Percentiles rank a stretch among this genome's conserved stretches.
These are phyloP conservation scores for Bombus waltoni DNA, from an alignment of 1,140 invertebrate genomes.

Conservation along the genomic window DNA sequence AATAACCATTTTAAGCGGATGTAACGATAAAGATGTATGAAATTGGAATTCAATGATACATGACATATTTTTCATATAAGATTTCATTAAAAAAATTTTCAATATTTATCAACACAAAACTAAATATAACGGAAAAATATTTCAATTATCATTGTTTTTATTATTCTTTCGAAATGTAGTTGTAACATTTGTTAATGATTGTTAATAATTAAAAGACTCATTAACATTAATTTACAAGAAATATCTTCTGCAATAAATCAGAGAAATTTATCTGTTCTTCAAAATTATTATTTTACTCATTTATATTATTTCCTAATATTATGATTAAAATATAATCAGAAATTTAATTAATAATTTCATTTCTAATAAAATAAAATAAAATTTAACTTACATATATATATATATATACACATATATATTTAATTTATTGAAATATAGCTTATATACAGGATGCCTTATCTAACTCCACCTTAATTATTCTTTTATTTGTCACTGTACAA, in stretches of 20 bases:
- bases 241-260: not conserved
- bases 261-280: not conserved
- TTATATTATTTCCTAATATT: not conserved
- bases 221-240: not conserved
- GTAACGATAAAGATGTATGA: conserved; percentile 70
- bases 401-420: not conserved
- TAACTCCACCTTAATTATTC: no score
- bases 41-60: conserved; percentile 56
- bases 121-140: conserved; percentile 46
- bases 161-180: conserved; percentile 13
- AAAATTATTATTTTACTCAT: not conserved
- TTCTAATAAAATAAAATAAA: not conserved
- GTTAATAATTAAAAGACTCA: conserved; percentile 36
- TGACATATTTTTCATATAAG: conserved; percentile 55
- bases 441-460: not conserved
- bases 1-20: conserved; percentile 55
- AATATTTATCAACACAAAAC: not conserved
- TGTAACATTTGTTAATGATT: conserved; percentile 48
- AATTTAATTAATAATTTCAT: conserved; percentile 8
- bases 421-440: not conserved
- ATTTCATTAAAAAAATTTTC: not conserved
- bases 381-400: not conserved
- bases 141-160: conserved; percentile 46
- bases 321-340: not conserved
- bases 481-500: no score